Evolutionary conservation across 1,140 invertebrate species (phyloP).

Genomic region (Drosophila orosa): DNA sequence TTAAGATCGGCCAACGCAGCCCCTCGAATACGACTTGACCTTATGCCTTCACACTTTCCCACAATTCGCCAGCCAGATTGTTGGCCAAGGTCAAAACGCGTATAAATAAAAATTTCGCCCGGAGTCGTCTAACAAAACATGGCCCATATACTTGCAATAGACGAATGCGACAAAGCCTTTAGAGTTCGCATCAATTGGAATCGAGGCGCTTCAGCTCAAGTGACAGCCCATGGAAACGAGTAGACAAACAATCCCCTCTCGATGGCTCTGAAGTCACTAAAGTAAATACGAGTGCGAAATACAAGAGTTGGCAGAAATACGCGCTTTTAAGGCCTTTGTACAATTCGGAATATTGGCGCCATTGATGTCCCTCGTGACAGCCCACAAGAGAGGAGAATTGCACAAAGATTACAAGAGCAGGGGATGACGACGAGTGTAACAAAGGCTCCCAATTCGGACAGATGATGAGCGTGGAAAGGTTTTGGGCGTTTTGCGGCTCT

Average conservation of each 20-base stretch:
- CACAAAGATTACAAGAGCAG: constrained; percentile 49
- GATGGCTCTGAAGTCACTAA: constrained; percentile 59
- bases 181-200: constrained; percentile 68
- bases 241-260: constrained; percentile 68
- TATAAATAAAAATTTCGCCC: constrained; percentile 12
- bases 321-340: constrained; percentile 23
- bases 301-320: constrained; percentile 15
- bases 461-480: constrained; percentile 65
- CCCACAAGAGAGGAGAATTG: constrained; percentile 25
- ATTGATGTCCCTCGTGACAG: constrained; percentile 40
- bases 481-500: constrained; percentile 51
- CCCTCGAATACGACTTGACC: constrained; percentile 16
- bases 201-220: constrained; percentile 66
- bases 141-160: constrained; percentile 55
- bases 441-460: constrained; percentile 47
- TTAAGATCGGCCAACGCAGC: constrained; percentile 1
- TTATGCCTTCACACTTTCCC: constrained; percentile 39
- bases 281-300: constrained; percentile 43
- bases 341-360: constrained; percentile 21
- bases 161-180: constrained; percentile 51
- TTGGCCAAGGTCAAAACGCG: constrained; percentile 51
- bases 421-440: constrained; percentile 32
- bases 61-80: constrained; percentile 31
- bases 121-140: constrained; percentile 26
- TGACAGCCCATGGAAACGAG: constrained; percentile 78